Evolutionary conservation across 2,888 invertebrate genomes (phyloP).

Genomic region (Drosophila rubida): DNA sequence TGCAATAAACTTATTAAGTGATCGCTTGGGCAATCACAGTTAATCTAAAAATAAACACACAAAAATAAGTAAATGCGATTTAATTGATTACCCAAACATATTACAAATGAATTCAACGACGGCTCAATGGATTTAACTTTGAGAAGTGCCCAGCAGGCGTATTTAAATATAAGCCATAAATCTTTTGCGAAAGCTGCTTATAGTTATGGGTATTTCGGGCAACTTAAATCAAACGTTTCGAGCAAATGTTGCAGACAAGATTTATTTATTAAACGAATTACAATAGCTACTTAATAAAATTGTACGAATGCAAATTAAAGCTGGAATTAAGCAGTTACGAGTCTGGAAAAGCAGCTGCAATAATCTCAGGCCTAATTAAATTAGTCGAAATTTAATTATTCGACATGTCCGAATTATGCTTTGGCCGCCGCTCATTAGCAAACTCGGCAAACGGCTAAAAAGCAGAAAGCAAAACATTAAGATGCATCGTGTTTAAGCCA

Average conservation of each 20-base stretch:
- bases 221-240: background rate
- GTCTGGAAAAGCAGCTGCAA: background rate
- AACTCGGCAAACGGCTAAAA: background rate
- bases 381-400: conserved; percentile 6
- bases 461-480: background rate
- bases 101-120: background rate
- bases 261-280: background rate
- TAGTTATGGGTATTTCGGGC: background rate
- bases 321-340: background rate
- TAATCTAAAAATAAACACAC: no score
- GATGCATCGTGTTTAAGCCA: conserved; percentile 6
- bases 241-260: background rate
- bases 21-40: background rate
- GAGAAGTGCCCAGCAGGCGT: background rate
- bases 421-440: conserved; percentile 1
- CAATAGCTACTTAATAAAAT: background rate
- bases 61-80: background rate
- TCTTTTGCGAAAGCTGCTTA: background rate
- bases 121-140: background rate
- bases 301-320: background rate
- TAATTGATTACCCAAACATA: background rate
- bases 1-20: no score
- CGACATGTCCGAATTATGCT: conserved; percentile 4
- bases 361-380: conserved; percentile 6
- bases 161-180: background rate